Evolutionary conservation across 2,797 vertebrate species (phyloP), one percentile per base, ranked within the genome.

Genomic region (Cirrhinus molitorella): DNA sequence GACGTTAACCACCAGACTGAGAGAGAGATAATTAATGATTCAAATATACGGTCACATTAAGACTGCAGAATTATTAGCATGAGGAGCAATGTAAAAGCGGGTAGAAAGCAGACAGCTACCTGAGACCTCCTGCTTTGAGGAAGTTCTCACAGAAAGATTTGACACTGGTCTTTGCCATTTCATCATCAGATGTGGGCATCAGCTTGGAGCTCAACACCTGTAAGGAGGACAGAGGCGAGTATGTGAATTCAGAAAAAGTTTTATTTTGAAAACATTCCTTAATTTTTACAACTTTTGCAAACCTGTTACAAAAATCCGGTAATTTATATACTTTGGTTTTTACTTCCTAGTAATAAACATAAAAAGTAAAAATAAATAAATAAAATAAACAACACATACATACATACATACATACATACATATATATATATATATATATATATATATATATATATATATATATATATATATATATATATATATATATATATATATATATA

Each of bases 91-190:
- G 40, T 31, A n/a, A 47, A 67, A 16, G 23, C 25, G 3, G 25
- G 13, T 37, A 49, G 31, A 79, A 17, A 68, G 53, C n/a, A 51
- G 43, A 19, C 4, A 17, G 17, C 94, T 92, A 99, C 98, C 98
- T 99, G 88, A 99, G 93, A 45, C 98, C 98, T 88, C 98, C 97
- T 49, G 98, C 98, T 95, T 97, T 98, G 37, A 99, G 96, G 91
- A 99, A 99, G 89, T 99, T 99, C 91, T 99, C 98, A 90, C 98
- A 99, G 95, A 99, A 99, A 5, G 98, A 99, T 90, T 97, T 99
- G 87, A 98, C 99, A 91, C 98, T 99, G 80, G 96, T 99, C 95
- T 98, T 98, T 77, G 98, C 98, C 98, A 99, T 99, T 91, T 99
- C 98, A 88, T 99, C 98, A 87, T 99, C 98, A 47, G 98, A 97